Conservation (phyloP, 2,888 invertebrate genomes). For the Lasius fuliginosus region DNA sequence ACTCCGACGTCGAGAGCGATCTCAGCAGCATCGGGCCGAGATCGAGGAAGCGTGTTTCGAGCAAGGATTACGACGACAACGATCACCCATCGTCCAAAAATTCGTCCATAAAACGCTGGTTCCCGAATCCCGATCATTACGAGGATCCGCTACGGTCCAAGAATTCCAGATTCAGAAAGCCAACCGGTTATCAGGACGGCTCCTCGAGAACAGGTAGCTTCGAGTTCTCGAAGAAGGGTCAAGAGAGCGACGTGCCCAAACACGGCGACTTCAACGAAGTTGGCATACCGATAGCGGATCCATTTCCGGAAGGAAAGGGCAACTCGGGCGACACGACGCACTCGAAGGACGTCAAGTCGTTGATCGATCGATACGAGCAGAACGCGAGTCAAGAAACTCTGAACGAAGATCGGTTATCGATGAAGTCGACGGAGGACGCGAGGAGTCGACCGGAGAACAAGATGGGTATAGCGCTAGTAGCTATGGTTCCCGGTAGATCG, state of each 20-base stretch:
- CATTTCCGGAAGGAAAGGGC: constrained; percentile 40
- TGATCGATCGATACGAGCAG: constrained; percentile 71
- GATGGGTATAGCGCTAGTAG: constrained; percentile 69
- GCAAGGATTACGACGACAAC: constrained; percentile 71
- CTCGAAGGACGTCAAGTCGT: constrained; percentile 65
- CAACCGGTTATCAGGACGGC: constrained; percentile 71
- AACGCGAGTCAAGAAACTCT: constrained; percentile 67
- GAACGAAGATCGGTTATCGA: constrained; percentile 66
- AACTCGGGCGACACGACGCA: constrained; percentile 15
- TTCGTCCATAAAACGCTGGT: constrained; percentile 62
- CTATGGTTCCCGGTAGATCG: constrained; percentile 71
- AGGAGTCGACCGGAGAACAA: constrained; percentile 67
- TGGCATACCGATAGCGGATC: constrained; percentile 81
- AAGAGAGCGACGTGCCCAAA: constrained; percentile 26
- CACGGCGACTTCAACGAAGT: constrained; percentile 84
- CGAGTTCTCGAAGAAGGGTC: constrained; percentile 71
- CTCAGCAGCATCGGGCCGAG: constrained; percentile 75
- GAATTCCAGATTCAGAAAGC: constrained; percentile 34
- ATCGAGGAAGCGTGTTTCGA: constrained; percentile 75
- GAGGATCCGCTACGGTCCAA: constrained; percentile 65
- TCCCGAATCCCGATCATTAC: constrained; percentile 82
- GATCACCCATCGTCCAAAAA: not conserved
- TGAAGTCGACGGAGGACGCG: constrained; percentile 64
- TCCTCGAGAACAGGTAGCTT: constrained; percentile 76
- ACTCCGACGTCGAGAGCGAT: constrained; percentile 84